Percentiles rank a stretch among this genome's conserved stretches.
Conservation (phyloP, 2,113 vertebrate genomes). For the Tretioscincus oriximinensis region DNA sequence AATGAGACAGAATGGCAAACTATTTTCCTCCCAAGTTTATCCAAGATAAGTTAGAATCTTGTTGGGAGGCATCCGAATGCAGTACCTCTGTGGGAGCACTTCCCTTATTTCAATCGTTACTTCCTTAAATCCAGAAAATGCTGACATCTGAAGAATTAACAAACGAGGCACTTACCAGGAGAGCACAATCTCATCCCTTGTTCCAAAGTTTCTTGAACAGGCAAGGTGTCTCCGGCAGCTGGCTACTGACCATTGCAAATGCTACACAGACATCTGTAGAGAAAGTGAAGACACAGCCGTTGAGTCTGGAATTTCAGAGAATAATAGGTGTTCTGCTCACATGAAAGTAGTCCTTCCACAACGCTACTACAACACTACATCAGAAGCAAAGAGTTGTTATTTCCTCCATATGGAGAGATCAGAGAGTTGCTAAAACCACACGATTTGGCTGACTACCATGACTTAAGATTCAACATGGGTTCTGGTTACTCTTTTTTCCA, state of each 20-base stretch:
- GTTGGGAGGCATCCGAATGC: too few species aligned
- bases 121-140: too few species aligned
- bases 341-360: not conserved
- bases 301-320: not conserved
- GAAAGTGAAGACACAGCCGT: too few species aligned
- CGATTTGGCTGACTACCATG: not conserved
- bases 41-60: not conserved
- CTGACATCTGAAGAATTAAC: too few species aligned
- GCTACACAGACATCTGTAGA: too few species aligned
- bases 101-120: too few species aligned
- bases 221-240: not conserved
- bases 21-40: not conserved
- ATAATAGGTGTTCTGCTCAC: not conserved
- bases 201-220: too few species aligned
- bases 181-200: too few species aligned
- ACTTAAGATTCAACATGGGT: not conserved
- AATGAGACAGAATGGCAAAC: not conserved
- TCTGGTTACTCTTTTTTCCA: not conserved
- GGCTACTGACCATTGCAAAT: too few species aligned
- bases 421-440: not conserved
- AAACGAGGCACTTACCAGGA: too few species aligned
- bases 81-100: too few species aligned
- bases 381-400: not conserved
- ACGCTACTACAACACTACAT: not conserved
- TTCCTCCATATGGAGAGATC: not conserved